phyloP scores from a whole-genome alignment of 2,113 vertebrate species.

The Daphoenositta chrysoptera region DNA sequence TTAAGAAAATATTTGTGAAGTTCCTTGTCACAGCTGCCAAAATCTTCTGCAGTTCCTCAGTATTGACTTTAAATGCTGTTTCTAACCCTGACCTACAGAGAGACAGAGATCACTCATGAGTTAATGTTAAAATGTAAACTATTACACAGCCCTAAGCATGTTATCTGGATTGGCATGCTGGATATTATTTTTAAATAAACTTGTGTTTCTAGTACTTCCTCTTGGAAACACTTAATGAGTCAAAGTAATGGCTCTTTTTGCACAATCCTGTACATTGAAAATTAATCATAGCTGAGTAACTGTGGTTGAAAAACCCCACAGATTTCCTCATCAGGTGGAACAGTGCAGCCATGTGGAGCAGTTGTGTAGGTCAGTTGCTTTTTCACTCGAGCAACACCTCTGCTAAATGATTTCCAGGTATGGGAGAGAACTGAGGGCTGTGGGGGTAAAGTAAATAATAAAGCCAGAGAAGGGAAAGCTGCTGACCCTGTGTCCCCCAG shows the following conservation, averaged over 20 bases:
- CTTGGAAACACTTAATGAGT: neutral
- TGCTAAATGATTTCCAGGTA: neutral
- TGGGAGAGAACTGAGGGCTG: neutral
- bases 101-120: neutral
- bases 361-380: neutral
- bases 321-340: neutral
- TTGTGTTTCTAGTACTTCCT: neutral
- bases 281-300: neutral
- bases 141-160: neutral
- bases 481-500: neutral
- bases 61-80: conserved; percentile 22
- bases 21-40: neutral
- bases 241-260: neutral
- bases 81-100: conserved; percentile 58
- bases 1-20: conserved; percentile 61
- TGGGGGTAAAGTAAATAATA: neutral
- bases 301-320: neutral
- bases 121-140: neutral
- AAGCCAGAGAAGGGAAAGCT: neutral
- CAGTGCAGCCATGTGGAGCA: neutral
- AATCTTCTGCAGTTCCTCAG: conserved; percentile 49
- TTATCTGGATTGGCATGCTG: neutral
- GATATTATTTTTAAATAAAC: neutral
- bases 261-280: neutral
- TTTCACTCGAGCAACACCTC: neutral